These are phyloP conservation scores for Mustela lutreola DNA, from an alignment of 2,113 vertebrate species.

Conservation along the genomic window DNA sequence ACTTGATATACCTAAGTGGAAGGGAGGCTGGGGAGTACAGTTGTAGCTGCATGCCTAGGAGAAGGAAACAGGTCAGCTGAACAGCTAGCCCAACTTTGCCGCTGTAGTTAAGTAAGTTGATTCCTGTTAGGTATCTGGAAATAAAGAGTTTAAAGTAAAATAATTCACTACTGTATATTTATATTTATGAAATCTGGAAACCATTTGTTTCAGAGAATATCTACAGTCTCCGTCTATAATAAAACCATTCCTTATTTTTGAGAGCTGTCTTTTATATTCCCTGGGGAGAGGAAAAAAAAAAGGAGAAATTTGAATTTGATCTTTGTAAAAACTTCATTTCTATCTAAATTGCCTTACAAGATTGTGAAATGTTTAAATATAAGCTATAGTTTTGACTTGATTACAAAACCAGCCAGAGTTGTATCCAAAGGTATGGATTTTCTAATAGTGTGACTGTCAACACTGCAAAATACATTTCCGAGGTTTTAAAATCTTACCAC, in stretches of 20 bases:
- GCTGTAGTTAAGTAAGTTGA: neutral
- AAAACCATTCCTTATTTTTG: slow-evolving; percentile 13
- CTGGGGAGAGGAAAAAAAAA: neutral
- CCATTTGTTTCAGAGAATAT: slow-evolving; percentile 47
- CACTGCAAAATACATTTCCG: slow-evolving; percentile 7
- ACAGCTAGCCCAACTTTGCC: neutral
- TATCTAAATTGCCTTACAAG: slow-evolving; percentile 45
- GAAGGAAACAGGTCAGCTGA: neutral
- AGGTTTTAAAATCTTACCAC: neutral
- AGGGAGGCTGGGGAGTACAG: neutral
- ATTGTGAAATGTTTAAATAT: slow-evolving; percentile 23
- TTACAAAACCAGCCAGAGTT: slow-evolving; percentile 30
- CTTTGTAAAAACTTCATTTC: slow-evolving; percentile 24
- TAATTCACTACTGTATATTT: neutral
- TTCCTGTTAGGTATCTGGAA: neutral
- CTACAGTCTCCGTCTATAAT: neutral
- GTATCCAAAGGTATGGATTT: slow-evolving; percentile 2
- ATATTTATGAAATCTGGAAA: slow-evolving; percentile 36
- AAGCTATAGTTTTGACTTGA: slow-evolving; percentile 9
- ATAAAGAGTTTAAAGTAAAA: slow-evolving; percentile 26
- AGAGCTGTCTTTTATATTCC: slow-evolving; percentile 27
- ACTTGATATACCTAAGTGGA: neutral
- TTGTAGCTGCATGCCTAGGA: neutral
- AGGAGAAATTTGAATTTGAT: slow-evolving; percentile 26
- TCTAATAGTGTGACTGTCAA: neutral